Conservation (phyloP, 2,797 vertebrate species). For the Monodelphis domestica region DNA sequence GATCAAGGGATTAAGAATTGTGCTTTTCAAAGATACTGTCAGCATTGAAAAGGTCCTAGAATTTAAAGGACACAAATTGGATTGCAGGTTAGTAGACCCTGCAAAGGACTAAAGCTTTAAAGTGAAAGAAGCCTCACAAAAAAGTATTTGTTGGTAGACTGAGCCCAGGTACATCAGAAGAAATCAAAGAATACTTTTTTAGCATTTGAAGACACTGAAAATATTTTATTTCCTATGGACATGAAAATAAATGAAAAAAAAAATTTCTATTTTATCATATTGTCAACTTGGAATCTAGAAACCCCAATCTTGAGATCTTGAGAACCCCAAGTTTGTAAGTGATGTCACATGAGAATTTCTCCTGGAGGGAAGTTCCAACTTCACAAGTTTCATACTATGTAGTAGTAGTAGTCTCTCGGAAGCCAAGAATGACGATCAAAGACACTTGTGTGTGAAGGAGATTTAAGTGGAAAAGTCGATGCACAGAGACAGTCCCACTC, state of each 20-base stretch:
- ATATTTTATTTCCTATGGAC: slow-evolving; percentile 88
- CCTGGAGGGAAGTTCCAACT: no score
- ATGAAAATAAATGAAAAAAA: slow-evolving; percentile 87
- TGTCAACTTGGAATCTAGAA: no score
- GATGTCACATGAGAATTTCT: no score
- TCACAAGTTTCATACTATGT: no score
- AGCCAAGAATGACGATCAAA: no score
- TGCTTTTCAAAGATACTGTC: slow-evolving; percentile 91
- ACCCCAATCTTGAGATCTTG: no score
- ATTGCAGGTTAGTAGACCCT: slow-evolving; percentile 92
- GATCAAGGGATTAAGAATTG: slow-evolving; percentile 93
- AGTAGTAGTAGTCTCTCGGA: no score
- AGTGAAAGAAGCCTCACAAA: slow-evolving; percentile 91
- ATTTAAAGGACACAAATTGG: slow-evolving; percentile 92
- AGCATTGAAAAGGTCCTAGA: slow-evolving; percentile 93
- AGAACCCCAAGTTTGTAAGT: no score
- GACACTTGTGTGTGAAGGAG: no score
- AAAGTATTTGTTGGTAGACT: slow-evolving; percentile 89
- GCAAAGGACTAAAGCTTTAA: slow-evolving; percentile 92
- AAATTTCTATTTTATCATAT: slow-evolving; percentile 83
- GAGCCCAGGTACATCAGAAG: slow-evolving; percentile 85
- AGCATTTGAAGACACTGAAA: slow-evolving; percentile 88
- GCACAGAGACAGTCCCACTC: no score
- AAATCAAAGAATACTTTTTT: slow-evolving; percentile 89
- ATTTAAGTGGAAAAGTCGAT: no score